Percentiles rank a stretch among this genome's conserved stretches.
Evolutionary conservation across 2,797 vertebrate species (phyloP).

Genomic region (Anabas testudineus): DNA sequence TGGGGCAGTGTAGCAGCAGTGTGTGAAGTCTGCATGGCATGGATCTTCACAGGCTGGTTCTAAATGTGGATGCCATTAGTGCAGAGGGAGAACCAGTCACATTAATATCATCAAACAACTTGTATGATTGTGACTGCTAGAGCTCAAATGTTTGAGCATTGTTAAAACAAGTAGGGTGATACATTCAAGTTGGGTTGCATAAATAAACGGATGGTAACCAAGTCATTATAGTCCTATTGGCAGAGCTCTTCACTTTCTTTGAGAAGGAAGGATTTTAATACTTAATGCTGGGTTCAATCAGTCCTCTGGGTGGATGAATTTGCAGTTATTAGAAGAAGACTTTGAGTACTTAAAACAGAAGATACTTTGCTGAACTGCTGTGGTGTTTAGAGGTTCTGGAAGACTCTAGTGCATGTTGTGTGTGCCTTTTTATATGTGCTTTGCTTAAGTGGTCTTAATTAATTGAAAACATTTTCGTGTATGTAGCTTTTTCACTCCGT

Average conservation of each 20-base stretch:
- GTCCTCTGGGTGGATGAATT: conserved; percentile 1
- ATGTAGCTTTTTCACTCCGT: too few species aligned
- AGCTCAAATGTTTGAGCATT: too few species aligned
- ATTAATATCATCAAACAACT: background rate
- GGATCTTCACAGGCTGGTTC: conserved; percentile 33
- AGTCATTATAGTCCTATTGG: background rate
- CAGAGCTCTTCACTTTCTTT: background rate
- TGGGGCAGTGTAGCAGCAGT: conserved; percentile 22
- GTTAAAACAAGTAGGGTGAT: too few species aligned
- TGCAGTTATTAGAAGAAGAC: background rate
- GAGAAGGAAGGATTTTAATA: background rate
- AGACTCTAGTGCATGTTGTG: too few species aligned
- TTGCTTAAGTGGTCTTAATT: background rate
- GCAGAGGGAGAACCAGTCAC: background rate
- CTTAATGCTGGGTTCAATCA: background rate
- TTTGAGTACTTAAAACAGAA: background rate
- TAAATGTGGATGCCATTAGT: conserved; percentile 11
- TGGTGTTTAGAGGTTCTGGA: too few species aligned
- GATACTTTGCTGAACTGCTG: too few species aligned
- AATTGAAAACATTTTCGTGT: background rate
- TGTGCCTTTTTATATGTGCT: too few species aligned
- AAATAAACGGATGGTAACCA: too few species aligned
- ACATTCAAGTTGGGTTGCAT: background rate
- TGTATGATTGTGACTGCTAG: background rate
- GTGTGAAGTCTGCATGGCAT: conserved; percentile 47